Base-by-base conservation (phyloP, 2,797 vertebrate genomes). In the Sebastes matsubarae region DNA sequence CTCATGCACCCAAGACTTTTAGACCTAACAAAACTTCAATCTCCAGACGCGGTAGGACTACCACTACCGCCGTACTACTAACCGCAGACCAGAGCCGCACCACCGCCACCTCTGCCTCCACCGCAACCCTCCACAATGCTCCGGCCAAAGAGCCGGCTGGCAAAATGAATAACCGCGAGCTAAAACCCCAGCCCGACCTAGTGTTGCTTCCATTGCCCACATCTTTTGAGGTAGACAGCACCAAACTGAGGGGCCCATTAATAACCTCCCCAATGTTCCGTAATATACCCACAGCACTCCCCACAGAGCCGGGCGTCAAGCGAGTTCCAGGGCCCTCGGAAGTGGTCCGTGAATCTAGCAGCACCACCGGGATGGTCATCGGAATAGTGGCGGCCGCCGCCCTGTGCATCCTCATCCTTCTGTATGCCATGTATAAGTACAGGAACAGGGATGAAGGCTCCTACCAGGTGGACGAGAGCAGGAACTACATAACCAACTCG, bases 241-340 rank as follows among this genome's bases (percentile, higher is more conserved):
- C 96, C 97, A 97, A 98, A 96, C 97, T 96, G 97, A 99, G 97
- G 98, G 97, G 95, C 96, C 97, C 97, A 94, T 96, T 99, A 99
- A 98, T 99, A 97, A 99, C 97, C 97, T 98, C 98, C 97, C 97
- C 97, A 97, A 97, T 99, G 98, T 99, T 98, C 97, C 99, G 95
- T 99, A 97, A 99, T 99, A 98, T 99, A 97, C 99, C 99, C 98
- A 99, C 99, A 99, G 99, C 99, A 97, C 98, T 98, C 96, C 98
- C 99, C 96, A 99, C 98, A 92, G 97, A 99, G 97, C 97, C 99
- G 12, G 98, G 98, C 97, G 97, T 98, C 97, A 97, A 97, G 97
- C 97, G 97, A 96, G 97, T 98, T 94, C 98, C 98, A 95, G 98
- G 99, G 97, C 97, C 98, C 96, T 98, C 98, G 95, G 99, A 99